A percentile compares a stretch with the other conserved stretches of the same genome.
phyloP scores from a whole-genome alignment of 2,797 vertebrate genomes.

The Urophycis tenuis region DNA sequence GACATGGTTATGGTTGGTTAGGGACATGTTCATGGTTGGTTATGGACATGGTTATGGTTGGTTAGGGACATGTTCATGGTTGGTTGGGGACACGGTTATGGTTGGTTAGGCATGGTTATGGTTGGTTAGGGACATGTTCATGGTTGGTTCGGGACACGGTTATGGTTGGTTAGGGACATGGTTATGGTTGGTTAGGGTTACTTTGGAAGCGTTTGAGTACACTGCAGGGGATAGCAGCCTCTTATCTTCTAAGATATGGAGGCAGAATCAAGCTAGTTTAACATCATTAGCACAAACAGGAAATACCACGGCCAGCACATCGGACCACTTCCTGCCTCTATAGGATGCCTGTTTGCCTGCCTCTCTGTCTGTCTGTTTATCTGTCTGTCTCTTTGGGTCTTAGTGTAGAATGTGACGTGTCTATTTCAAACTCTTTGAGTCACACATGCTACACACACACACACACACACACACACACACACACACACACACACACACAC shows the following conservation, averaged over 20 bases:
- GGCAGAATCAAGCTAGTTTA: conserved; percentile 7
- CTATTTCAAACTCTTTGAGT: background rate
- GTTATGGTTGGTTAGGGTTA: background rate
- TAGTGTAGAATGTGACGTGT: background rate
- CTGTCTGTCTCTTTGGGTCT: background rate
- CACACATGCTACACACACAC: background rate
- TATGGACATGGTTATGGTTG: too few species aligned
- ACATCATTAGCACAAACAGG: conserved; percentile 42
- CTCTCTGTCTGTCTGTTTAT: background rate
- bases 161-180: background rate
- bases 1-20: background rate
- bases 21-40: too few species aligned
- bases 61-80: background rate
- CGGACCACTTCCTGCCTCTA: conserved; percentile 40
- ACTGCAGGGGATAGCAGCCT: background rate
- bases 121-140: background rate
- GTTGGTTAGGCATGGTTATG: background rate
- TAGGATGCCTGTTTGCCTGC: background rate
- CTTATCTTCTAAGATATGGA: conserved; percentile 1
- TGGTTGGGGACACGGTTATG: background rate
- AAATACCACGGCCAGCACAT: conserved; percentile 47
- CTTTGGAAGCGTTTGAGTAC: background rate
- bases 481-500: background rate
- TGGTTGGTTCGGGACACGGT: background rate
- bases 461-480: background rate